A percentile compares a stretch with the other conserved stretches of the same genome.
These are phyloP conservation scores for Thunnus thynnus DNA, from an alignment of 2,113 vertebrate species.

Conservation along the genomic window DNA sequence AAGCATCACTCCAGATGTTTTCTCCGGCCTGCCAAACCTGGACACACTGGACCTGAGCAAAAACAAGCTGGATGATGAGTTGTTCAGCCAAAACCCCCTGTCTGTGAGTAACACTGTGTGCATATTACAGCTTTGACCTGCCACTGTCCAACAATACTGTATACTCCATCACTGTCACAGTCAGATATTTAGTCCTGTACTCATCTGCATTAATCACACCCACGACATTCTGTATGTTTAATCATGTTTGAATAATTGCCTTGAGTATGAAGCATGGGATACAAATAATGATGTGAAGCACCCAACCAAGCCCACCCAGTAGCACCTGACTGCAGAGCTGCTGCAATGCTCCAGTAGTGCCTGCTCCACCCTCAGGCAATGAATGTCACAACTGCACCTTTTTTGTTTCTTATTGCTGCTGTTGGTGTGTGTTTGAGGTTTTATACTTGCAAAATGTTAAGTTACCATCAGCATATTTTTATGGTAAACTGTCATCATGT, in stretches of 20 bases:
- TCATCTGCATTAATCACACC: not conserved
- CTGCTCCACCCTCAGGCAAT: not conserved
- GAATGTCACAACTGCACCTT: not conserved
- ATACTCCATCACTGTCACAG: not conserved
- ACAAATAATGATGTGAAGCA: not conserved
- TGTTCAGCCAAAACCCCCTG: conserved; percentile 78
- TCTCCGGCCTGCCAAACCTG: conserved; percentile 83
- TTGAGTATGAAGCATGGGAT: no score
- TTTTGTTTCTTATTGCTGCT: not conserved
- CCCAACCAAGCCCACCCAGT: not conserved
- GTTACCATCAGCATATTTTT: not conserved
- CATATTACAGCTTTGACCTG: not conserved
- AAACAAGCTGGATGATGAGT: conserved; percentile 82
- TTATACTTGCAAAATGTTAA: not conserved
- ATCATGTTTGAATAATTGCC: not conserved
- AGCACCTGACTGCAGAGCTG: not conserved
- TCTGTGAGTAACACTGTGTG: conserved; percentile 66
- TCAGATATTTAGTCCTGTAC: not conserved
- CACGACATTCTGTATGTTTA: not conserved
- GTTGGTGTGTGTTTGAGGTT: not conserved
- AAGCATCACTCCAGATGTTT: conserved; percentile 67
- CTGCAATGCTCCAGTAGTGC: not conserved
- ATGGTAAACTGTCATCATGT: not conserved
- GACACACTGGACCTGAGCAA: conserved; percentile 87
- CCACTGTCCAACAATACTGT: not conserved